Conservation (phyloP, 2,797 vertebrate genomes). For the Pangasius macronema region DNA sequence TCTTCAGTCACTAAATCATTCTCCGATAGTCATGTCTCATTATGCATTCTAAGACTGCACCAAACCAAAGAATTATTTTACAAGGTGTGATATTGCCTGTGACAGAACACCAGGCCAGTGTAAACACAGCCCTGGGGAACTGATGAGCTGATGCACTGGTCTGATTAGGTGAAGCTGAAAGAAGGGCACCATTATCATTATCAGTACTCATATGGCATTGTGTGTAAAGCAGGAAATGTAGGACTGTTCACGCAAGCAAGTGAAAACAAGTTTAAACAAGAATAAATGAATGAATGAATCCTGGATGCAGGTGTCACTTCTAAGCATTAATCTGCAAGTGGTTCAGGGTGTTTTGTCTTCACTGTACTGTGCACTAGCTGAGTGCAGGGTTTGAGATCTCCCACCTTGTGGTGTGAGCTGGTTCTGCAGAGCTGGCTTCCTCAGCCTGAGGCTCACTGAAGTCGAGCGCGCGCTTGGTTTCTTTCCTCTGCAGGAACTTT, state of each 20-base stretch:
- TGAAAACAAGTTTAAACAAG: no score
- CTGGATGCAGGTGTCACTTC: neutral
- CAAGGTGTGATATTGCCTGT: no score
- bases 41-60: neutral
- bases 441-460: conserved; percentile 84
- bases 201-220: neutral
- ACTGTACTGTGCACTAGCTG: no score
- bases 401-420: conserved; percentile 75
- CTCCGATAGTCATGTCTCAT: neutral
- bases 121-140: no score
- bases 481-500: conserved; percentile 95
- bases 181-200: no score
- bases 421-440: conserved; percentile 74
- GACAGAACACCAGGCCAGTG: no score
- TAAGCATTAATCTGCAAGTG: neutral
- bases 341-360: neutral
- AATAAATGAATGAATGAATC: no score
- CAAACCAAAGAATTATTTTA: no score
- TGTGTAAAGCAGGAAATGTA: neutral
- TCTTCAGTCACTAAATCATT: neutral
- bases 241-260: neutral
- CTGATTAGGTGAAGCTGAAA: no score
- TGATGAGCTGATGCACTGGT: no score
- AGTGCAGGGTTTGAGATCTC: neutral
- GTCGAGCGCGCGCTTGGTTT: conserved; percentile 90